These are phyloP conservation scores for Trilocha varians DNA, from an alignment of 2,888 invertebrate species.

Conservation along the genomic window DNA sequence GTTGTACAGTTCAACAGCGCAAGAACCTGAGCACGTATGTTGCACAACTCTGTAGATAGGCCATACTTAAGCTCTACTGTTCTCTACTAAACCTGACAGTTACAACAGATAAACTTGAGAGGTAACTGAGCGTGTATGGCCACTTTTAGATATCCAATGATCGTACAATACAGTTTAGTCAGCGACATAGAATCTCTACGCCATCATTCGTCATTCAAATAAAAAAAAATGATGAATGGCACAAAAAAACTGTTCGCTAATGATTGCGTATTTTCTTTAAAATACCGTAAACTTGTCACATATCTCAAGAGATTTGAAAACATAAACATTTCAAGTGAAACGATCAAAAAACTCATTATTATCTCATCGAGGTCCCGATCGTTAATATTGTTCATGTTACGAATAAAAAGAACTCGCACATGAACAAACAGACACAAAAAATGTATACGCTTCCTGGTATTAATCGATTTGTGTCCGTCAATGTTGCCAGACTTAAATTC, in stretches of 20 bases:
- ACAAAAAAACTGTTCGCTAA: not conserved
- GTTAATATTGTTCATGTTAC: constrained; percentile 4
- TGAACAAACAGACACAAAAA: constrained; percentile 40
- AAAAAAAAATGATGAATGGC: not conserved
- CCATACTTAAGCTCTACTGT: no score
- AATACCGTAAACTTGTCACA: not conserved
- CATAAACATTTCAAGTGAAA: not conserved
- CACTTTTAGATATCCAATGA: no score
- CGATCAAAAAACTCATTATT: not conserved
- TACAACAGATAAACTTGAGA: no score
- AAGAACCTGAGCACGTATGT: no score
- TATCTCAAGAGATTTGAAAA: not conserved
- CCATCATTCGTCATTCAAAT: not conserved
- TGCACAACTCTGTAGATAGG: no score
- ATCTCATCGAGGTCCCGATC: constrained; percentile 4
- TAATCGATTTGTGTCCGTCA: constrained; percentile 41
- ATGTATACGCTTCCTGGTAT: constrained; percentile 41
- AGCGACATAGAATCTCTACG: no score
- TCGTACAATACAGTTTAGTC: no score
- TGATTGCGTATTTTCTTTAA: not conserved
- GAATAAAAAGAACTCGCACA: constrained; percentile 22
- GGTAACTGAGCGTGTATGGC: no score
- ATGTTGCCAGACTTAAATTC: no score
- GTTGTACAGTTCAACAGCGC: no score
- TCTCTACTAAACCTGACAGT: no score